phyloP scores from a whole-genome alignment of 2,797 vertebrate genomes.

The Anas bahamensis region DNA sequence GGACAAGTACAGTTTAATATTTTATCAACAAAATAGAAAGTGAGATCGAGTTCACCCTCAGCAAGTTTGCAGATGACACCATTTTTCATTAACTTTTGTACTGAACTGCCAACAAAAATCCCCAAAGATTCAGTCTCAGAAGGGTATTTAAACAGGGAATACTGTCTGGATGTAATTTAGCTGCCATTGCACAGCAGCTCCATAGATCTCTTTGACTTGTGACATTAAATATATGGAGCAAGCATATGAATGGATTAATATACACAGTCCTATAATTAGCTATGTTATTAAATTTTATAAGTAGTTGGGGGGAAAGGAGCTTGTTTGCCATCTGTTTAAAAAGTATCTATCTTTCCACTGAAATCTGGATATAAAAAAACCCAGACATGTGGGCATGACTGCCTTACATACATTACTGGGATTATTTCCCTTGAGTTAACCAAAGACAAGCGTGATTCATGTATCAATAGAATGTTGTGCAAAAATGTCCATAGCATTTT shows the following conservation, averaged over 20 bases:
- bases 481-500: constrained; percentile 59
- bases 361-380: constrained; percentile 65
- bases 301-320: constrained; percentile 39
- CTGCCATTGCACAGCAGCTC: constrained; percentile 35
- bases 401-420: constrained; percentile 60
- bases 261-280: constrained; percentile 46
- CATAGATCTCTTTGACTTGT: constrained; percentile 26
- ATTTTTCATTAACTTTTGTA: neutral
- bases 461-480: constrained; percentile 48
- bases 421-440: constrained; percentile 65
- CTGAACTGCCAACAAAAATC: neutral
- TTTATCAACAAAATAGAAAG: too few species aligned
- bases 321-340: constrained; percentile 70
- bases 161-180: constrained; percentile 42
- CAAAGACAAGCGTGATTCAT: constrained; percentile 63
- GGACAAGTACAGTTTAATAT: too few species aligned
- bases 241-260: constrained; percentile 42
- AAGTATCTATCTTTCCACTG: constrained; percentile 54
- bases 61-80: too few species aligned
- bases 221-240: constrained; percentile 44
- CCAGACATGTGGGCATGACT: constrained; percentile 55
- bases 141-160: neutral
- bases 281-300: constrained; percentile 67
- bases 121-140: neutral
- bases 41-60: too few species aligned